Evolutionary conservation across 2,797 vertebrate species (phyloP).

Genomic region (Selene dorsalis): DNA sequence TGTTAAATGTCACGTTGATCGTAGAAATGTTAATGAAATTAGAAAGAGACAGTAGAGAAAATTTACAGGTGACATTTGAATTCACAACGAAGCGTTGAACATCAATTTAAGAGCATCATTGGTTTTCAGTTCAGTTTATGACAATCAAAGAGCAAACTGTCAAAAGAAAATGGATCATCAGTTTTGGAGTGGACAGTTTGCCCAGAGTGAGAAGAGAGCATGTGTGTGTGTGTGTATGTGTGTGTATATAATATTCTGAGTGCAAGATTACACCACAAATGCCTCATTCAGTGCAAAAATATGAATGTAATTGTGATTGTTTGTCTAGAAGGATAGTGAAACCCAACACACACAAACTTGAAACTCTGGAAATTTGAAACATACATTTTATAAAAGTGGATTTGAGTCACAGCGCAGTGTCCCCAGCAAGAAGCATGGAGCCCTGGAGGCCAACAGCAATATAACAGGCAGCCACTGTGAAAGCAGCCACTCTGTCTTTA

Average conservation of each 20-base stretch:
- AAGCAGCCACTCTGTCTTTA: not conserved
- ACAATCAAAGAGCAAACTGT: not conserved
- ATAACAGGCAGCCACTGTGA: not conserved
- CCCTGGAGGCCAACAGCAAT: not conserved
- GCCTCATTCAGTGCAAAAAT: too few relatives aligned
- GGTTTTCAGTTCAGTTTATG: not conserved
- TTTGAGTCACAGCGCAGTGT: too few relatives aligned
- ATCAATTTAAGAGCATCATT: not conserved
- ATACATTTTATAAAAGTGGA: too few relatives aligned
- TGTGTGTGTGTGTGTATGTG: too few relatives aligned
- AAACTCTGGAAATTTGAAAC: not conserved
- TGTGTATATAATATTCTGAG: too few relatives aligned
- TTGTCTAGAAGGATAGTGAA: not conserved
- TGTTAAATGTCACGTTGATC: constrained; percentile 9
- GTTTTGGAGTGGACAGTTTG: not conserved
- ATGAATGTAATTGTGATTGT: too few relatives aligned
- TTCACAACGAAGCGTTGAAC: not conserved
- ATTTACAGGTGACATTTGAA: constrained; percentile 1
- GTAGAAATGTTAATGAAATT: not conserved
- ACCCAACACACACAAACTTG: not conserved
- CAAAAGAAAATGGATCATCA: not conserved
- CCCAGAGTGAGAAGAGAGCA: not conserved
- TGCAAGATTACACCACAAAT: too few relatives aligned
- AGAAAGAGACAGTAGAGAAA: not conserved
- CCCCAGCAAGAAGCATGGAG: too few relatives aligned